Base-by-base conservation (phyloP, 2,797 vertebrate species). In the Staurois parvus region DNA sequence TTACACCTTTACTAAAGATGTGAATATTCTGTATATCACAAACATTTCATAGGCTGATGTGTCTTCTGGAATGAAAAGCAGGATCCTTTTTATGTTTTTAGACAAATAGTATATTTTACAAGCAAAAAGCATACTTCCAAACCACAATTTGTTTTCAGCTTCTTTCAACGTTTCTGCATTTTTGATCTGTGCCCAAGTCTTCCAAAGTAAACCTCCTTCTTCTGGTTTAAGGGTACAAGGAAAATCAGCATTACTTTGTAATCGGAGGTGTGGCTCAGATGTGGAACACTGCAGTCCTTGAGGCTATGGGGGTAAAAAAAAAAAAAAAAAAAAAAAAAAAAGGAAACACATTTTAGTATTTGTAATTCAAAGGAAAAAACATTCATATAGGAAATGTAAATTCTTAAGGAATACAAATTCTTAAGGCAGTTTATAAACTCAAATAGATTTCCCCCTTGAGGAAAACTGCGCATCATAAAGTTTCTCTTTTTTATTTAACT, bases 181-280 rank as follows among this genome's bases (percentile, higher is more conserved):
- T 78, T 90, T 89, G 40, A 82, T 72, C 72, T 89, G 89, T 80
- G 85, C 85, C 89, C 89, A 90, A 13, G 67, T 88, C 88, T 82
- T 88, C 89, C 89, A 90, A 74, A 90, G 87, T 26, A 76, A 76
- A 78, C 87, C 85, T 70, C 89, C 89, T 84, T 90, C 88, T 29
- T 87, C 88, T 34, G 89, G 87, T 30, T 89, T 89, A 19, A 90
- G 87, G 17, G 78, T 77, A n/a, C 75, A 80, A 26, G 80, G 80
- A 37, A 87, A 85, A 68, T 81, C 67, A 9, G 72, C 62, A 84
- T 90, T 86, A 12, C 83, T 81, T 52, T 88, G 88, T 17, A 85
- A 69, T 30, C 78, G 82, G 42, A 84, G 67, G 19, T 83, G 76
- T 17, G 88, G 37, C 62, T 89, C 79, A 1, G 85, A 59, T 11